Base-by-base conservation (phyloP, 2,113 vertebrate species). In the Cinclus mexicanus region DNA sequence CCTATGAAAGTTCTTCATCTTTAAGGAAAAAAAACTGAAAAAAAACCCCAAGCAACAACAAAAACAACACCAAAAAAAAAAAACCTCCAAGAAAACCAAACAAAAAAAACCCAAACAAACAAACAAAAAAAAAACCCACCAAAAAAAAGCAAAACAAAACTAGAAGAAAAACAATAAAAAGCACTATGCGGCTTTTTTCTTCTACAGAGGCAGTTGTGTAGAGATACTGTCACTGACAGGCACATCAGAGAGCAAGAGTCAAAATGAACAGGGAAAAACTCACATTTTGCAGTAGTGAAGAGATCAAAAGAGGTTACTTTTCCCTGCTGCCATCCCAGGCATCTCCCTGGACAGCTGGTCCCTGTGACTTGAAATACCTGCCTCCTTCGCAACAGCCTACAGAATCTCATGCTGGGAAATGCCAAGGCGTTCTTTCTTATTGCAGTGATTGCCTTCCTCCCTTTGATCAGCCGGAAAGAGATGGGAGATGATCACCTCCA, bases 281-380 rank as follows among this genome's bases (percentile, higher is more conserved):
- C 47, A 55, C 55, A 84, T 67, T 88, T 69, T 74, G 44, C 67
- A 96, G 28, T 44, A 46, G 89, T 37, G 75, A 57, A 67, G 50
- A 95, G 96, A 93, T 87, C 53, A 96, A 90, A 95, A 94, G 87
- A 93, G 92, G 91, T 70, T 95, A 95, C 74, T 85, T 91, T 56
- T 89, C 29, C 42, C 86, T 60, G 47, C 77, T 96, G 61, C 89
- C 1, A 7, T 95, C 46, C 87, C 56, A 93, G 84, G 47, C 41
- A 87, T 89, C 83, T 97, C 44, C 65, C 90, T 79, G 85, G 92
- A 93, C 87, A 95, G 90, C 83, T 71, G 90, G 78, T 89, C 35
- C 20, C 33, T 41, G 41, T 20, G 74, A 69, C 81, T 91, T 95
- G 95, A 96, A 95, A 95, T 93, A 94, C 89, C 92, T 97, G 94